Evolutionary conservation across 1,140 invertebrate species (phyloP), one percentile per base, ranked within the genome.

Genomic region (Leptonema lineaticorne): DNA sequence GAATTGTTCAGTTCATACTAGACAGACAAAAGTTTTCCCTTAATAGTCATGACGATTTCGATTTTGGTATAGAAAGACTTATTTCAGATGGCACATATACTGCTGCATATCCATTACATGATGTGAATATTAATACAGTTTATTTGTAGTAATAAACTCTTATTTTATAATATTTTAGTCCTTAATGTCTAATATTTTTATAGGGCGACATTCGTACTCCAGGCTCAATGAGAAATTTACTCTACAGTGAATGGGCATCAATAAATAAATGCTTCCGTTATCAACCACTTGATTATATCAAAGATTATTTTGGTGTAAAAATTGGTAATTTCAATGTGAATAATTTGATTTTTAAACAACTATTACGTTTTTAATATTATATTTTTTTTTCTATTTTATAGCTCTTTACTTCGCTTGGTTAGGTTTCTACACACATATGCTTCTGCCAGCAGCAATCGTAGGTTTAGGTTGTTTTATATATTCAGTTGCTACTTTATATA

Each of bases 401-500:
- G 70, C 67, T n/a, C 83, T 99, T 0, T 99, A 99, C 76, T 99
- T 98, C 80, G 96, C 95, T 16, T 99, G 96, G 96, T 79, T 99
- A 27, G 97, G 96, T 14, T 99, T 96, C 81, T 99, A 99, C 77
- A 99, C 97, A 0, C 89, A 90, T 70, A 93, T 95, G 86, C 81
- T 99, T 3, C 92, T 95, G 50, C 88, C 92, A 1, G 91, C 95
- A 0, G 88, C 95, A 0, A 81, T 94, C 9, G 90, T 96, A 2
- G 95, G 95, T 0, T 84, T 92, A 0, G 74, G 95, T 0, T 96
- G 93, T 77, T 95, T 96, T 75, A 77, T 94, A 16, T 95, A 97
- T 75, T 95, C 94, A 0, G 74, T 95, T 0, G 87, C 98, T 81
- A 85, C 89, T 0, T 86, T 88, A 1, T 80, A 84, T 20, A 90